phyloP scores from a whole-genome alignment of 2,113 vertebrate species.

The Apteryx owenii region DNA sequence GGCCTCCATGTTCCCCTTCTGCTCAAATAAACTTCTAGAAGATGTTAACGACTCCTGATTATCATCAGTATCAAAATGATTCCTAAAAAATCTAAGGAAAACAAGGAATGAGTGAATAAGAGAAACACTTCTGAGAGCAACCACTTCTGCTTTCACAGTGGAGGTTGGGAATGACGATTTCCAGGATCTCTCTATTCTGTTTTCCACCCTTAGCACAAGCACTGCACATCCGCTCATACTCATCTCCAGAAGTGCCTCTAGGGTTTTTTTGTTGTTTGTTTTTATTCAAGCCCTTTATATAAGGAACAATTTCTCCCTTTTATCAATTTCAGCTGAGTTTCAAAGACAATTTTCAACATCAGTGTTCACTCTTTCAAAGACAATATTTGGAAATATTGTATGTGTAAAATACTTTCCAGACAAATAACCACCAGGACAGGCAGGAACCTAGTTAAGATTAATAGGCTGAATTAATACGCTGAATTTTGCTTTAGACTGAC shows the following conservation, averaged over 20 bases:
- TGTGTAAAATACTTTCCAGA: neutral
- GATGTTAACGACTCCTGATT: neutral
- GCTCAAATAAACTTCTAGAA: neutral
- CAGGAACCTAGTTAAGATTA: neutral
- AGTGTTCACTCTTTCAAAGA: neutral
- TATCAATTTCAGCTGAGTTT: neutral
- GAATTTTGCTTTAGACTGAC: neutral
- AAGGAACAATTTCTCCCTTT: neutral
- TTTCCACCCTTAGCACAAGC: neutral
- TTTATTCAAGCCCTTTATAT: neutral
- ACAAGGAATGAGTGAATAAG: neutral
- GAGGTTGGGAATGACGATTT: neutral
- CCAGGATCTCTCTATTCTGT: neutral
- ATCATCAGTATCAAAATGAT: neutral
- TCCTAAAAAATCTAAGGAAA: neutral
- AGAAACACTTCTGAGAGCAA: neutral
- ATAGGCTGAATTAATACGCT: accelerated
- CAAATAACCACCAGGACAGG: neutral
- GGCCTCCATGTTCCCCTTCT: neutral
- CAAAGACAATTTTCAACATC: neutral
- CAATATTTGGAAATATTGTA: neutral
- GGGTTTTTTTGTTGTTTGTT: neutral
- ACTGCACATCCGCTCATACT: neutral
- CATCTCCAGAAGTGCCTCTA: neutral
- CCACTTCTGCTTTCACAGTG: neutral